Evolutionary conservation across 1,140 invertebrate genomes (phyloP), one percentile per base, ranked within the genome.

Genomic region (Amphibalanus amphitrite): DNA sequence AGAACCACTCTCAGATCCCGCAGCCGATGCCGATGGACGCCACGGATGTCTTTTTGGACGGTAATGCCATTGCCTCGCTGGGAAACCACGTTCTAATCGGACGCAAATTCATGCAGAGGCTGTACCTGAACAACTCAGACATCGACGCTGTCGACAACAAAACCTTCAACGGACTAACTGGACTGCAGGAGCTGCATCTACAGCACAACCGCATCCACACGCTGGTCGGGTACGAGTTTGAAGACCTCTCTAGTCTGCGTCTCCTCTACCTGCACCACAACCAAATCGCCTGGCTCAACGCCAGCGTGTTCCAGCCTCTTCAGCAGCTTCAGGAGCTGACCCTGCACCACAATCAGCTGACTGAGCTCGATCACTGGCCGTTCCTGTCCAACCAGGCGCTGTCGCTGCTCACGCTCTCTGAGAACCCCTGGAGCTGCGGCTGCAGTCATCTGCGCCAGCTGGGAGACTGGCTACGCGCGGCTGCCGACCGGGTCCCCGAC

Each of bases 61-160:
- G 92, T n/a, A 95, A 95, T 80, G 85, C 91, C 75, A 72, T 84
- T 69, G 86, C 84, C 69, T 87, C 91, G 78, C 79, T 96, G 67
- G 88, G 90, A 77, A 91, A 91, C 78, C 92, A 95, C 77, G 88
- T 90, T 29, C 94, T 96, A 78, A 95, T 95, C 76, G 92, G 92
- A 0, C 83, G 92, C 20, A 94, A 95, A 80, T 93, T 93, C 79
- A 88, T 95, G 84, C 83, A 87, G 73, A 86, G 88, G 20, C 79
- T 96, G 0, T 95, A 87, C 78, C 89, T 95, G 28, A 96, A 96
- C 80, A 86, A 84, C 73, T 93, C 90, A 76, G 86, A 87, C 64
- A 88, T 96, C 74, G 89, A 91, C 73, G 86, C 85, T 64, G 93
- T 96, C 75, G 90, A 92, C 79, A 96, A 96, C 79, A 87, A 91